phyloP scores from a whole-genome alignment of 2,888 invertebrate genomes.

The Mallateleia sp. region DNA sequence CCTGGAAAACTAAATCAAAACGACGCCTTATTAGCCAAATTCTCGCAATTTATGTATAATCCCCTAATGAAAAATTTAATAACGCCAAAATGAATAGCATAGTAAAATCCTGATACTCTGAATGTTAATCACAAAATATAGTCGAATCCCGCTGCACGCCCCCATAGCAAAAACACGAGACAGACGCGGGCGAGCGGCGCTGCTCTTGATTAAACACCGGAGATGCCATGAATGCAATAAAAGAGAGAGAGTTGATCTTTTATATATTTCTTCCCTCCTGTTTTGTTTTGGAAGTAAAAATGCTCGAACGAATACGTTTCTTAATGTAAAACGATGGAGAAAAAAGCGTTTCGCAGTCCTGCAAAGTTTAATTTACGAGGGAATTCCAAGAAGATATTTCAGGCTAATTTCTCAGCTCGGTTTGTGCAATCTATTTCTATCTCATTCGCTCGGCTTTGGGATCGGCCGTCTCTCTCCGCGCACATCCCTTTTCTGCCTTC shows the following conservation, averaged over 20 bases:
- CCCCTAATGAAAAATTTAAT: constrained; percentile 58
- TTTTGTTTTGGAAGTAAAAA: constrained; percentile 68
- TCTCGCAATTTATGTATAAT: constrained; percentile 29
- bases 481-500: constrained; percentile 40
- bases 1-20: not conserved
- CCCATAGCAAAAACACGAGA: constrained; percentile 27
- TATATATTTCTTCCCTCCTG: constrained; percentile 49
- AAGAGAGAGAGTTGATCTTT: constrained; percentile 74
- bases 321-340: constrained; percentile 71
- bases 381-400: constrained; percentile 85
- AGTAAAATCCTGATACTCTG: constrained; percentile 43
- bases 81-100: constrained; percentile 56
- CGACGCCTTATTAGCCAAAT: constrained; percentile 22
- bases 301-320: constrained; percentile 68
- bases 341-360: constrained; percentile 78
- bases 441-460: constrained; percentile 34
- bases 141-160: constrained; percentile 5
- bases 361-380: constrained; percentile 86
- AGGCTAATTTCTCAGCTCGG: constrained; percentile 85
- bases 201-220: constrained; percentile 67
- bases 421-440: constrained; percentile 71
- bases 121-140: constrained; percentile 62
- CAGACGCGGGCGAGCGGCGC: constrained; percentile 1
- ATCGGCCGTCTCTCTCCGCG: constrained; percentile 41
- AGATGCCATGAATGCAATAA: constrained; percentile 73